phyloP scores from a whole-genome alignment of 2,888 invertebrate genomes.

The Rosalia funebris region DNA sequence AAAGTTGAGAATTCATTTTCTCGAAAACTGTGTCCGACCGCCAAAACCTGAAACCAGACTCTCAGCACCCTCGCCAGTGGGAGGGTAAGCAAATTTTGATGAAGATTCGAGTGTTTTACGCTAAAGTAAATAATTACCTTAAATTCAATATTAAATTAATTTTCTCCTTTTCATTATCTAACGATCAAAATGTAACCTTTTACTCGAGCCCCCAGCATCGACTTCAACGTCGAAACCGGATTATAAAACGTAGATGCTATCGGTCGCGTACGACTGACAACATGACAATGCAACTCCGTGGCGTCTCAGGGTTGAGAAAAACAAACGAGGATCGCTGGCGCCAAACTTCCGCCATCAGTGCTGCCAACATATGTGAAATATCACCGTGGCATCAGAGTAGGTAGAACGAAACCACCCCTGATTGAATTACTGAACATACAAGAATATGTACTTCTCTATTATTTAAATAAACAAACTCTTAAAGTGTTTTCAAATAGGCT shows the following conservation, averaged over 20 bases:
- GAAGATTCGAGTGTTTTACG: too few species aligned
- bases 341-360: slow-evolving; percentile 61
- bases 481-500: slow-evolving; percentile 62
- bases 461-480: slow-evolving; percentile 64
- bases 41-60: too few species aligned
- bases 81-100: too few species aligned
- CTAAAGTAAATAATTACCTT: too few species aligned
- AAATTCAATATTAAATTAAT: not conserved
- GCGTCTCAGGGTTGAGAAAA: slow-evolving; percentile 57
- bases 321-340: slow-evolving; percentile 60
- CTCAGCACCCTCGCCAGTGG: too few species aligned
- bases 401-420: slow-evolving; percentile 53
- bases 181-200: slow-evolving; percentile 4
- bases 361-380: slow-evolving; percentile 60
- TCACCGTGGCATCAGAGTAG: slow-evolving; percentile 46
- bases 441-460: slow-evolving; percentile 62
- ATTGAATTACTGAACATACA: slow-evolving; percentile 61
- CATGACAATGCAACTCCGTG: slow-evolving; percentile 53
- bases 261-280: slow-evolving; percentile 44
- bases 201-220: not conserved
- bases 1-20: too few species aligned
- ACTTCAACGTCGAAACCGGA: slow-evolving; percentile 23
- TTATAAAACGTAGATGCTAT: slow-evolving; percentile 42
- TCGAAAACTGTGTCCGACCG: too few species aligned
- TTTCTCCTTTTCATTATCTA: not conserved